phyloP scores from a whole-genome alignment of 2,888 invertebrate species.

The Opisthograptis luteolata region DNA sequence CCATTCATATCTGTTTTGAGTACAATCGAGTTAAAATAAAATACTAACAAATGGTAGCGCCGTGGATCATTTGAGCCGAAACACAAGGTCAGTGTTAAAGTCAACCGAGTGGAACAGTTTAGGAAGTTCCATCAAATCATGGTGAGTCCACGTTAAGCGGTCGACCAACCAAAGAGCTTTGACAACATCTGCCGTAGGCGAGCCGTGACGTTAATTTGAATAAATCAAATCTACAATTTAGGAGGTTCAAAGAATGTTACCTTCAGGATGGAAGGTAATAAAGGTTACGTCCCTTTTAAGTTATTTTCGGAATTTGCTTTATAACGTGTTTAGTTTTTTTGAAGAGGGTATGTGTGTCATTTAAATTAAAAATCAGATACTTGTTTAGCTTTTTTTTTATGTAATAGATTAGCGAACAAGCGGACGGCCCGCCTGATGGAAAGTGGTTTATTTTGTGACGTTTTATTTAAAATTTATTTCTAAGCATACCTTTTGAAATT shows the following conservation, averaged over 20 bases:
- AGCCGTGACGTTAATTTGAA: slow-evolving; percentile 68
- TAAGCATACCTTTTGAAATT: too few species aligned
- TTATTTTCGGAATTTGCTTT: slow-evolving; percentile 10
- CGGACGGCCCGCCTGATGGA: too few species aligned
- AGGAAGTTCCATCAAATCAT: slow-evolving; percentile 67
- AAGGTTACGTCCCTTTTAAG: slow-evolving; percentile 13
- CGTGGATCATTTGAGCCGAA: slow-evolving; percentile 32
- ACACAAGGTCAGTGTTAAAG: slow-evolving; percentile 65
- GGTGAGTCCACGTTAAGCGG: slow-evolving; percentile 49
- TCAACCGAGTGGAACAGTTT: slow-evolving; percentile 67
- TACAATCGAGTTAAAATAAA: too few species aligned
- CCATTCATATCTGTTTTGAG: too few species aligned
- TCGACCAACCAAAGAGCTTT: slow-evolving; percentile 67
- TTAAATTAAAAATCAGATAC: too few species aligned
- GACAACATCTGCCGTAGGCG: slow-evolving; percentile 65
- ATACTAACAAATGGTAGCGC: slow-evolving; percentile 38
- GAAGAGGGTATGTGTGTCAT: not conserved
- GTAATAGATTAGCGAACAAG: too few species aligned
- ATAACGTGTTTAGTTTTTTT: not conserved
- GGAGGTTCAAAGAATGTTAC: slow-evolving; percentile 30
- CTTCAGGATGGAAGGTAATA: slow-evolving; percentile 11
- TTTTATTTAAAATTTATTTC: too few species aligned
- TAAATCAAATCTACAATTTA: slow-evolving; percentile 70
- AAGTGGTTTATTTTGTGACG: too few species aligned
- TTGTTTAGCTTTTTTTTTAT: too few species aligned